phyloP scores from a whole-genome alignment of 1,140 invertebrate genomes.

The Meloidogyne hapla region DNA sequence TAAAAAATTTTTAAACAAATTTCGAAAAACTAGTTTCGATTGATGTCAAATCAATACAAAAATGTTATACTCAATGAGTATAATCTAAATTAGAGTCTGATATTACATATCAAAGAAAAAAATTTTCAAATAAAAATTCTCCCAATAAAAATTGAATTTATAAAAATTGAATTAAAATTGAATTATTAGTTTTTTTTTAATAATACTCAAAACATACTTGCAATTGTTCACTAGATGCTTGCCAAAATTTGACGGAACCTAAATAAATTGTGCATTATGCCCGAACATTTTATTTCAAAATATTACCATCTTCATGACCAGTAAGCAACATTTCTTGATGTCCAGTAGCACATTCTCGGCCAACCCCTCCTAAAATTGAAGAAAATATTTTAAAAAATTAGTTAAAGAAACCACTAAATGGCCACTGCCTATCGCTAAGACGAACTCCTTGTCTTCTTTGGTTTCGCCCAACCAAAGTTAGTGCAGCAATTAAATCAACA shows the following conservation, averaged over 20 bases:
- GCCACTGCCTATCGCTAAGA: conserved; percentile 77
- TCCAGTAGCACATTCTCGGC: conserved; percentile 62
- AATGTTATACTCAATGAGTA: too few species aligned
- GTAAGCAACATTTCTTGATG: conserved; percentile 61
- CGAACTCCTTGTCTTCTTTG: conserved; percentile 73
- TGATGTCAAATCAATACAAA: too few species aligned
- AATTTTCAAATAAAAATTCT: too few species aligned
- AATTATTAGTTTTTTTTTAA: too few species aligned
- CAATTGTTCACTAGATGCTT: conserved; percentile 68
- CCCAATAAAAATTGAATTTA: too few species aligned
- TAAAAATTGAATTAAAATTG: too few species aligned
- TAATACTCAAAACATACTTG: conserved; percentile 73
- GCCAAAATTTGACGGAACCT: conserved; percentile 62
- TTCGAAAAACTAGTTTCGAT: too few species aligned
- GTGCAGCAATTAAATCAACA: conserved; percentile 87
- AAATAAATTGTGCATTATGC: too few species aligned
- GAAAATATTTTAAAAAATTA: neutral
- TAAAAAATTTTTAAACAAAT: too few species aligned
- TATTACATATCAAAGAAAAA: too few species aligned
- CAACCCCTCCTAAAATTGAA: conserved; percentile 57
- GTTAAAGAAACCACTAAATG: conserved; percentile 21
- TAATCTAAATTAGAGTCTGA: too few species aligned
- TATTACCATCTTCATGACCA: conserved; percentile 58
- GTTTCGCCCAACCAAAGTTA: conserved; percentile 82
- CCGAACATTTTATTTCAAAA: too few species aligned